Evolutionary conservation across 2,797 vertebrate species (phyloP), one percentile per base, ranked within the genome.

Genomic region (Gymnopithys bicolor): DNA sequence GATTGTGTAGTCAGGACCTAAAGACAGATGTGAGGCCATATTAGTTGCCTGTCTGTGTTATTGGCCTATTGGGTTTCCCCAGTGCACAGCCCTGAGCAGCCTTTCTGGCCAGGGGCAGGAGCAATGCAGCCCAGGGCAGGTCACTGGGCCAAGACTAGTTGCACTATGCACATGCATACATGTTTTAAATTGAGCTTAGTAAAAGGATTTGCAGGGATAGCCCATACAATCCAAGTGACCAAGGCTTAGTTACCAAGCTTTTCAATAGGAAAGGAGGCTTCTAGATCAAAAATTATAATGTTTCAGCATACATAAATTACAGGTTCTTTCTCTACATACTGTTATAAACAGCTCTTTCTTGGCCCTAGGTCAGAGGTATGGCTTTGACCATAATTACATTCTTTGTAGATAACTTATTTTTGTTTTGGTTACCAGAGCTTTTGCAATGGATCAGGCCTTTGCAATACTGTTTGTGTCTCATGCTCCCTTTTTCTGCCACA

Each of bases 331-430:
- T 56, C 60, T 76, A 41, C 4, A 1, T 79, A 94, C 76, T 87
- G 92, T 92, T 95, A 88, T 41, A 95, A 97, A 94, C 85, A 95
- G 52, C 67, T 35, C 71, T 85, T 91, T 87, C 74, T 87, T 95
- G 95, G 86, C 87, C 53, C 59, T 32, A 55, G 53, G 70, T 87
- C 84, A 86, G 58, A 95, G 45, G 53, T 82, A 94, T 73, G 78
- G 84, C 84, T 94, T 92, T 91, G 84, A 93, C 94, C 92, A 91
- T 94, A 95, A 97, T 95, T 96, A 92, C 41, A 92, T 90, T 93
- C 75, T 84, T 76, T 64, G 64, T 39, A 92, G 74, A 92, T 92
- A 81, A 91, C 77, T 94, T 96, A 41, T 88, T 93, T 96, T 92
- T 92, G 75, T 19, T 93, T 84, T 92, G 69, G 55, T 87, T 84